Conservation (phyloP, 2,797 vertebrate species). For the Siniperca undulata region DNA sequence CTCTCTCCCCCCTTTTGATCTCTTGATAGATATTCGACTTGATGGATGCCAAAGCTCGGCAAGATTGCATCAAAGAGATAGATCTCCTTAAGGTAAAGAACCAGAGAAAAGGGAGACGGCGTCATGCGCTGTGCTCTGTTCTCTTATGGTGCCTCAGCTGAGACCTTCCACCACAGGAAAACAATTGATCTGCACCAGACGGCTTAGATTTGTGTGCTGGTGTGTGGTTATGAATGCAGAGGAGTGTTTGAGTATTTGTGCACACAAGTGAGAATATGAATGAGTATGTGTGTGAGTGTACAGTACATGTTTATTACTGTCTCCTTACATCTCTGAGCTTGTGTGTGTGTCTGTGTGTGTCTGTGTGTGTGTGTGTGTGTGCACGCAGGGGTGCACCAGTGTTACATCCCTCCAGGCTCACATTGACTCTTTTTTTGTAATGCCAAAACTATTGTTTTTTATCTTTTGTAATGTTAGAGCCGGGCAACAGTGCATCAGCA, state of each 20-base stretch:
- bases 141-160: slow-evolving; percentile 87
- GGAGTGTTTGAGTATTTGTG: slow-evolving; percentile 60
- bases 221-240: slow-evolving; percentile 64
- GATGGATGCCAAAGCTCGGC: slow-evolving; percentile 99
- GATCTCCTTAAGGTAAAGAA: slow-evolving; percentile 99
- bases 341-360: slow-evolving; percentile 25
- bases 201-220: slow-evolving; percentile 49
- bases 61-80: slow-evolving; percentile 99
- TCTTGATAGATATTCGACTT: slow-evolving; percentile 98
- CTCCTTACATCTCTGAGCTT: slow-evolving; percentile 27
- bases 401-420: slow-evolving; percentile 83
- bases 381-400: slow-evolving; percentile 43
- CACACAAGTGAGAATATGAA: slow-evolving; percentile 60
- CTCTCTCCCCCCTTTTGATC: slow-evolving; percentile 82
- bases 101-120: slow-evolving; percentile 82
- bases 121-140: slow-evolving; percentile 83
- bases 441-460: slow-evolving; percentile 78
- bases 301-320: slow-evolving; percentile 55
- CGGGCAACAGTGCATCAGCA: slow-evolving; percentile 74
- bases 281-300: slow-evolving; percentile 53
- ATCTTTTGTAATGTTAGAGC: slow-evolving; percentile 77
- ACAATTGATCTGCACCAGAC: slow-evolving; percentile 88
- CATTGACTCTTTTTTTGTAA: slow-evolving; percentile 81
- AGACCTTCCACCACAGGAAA: slow-evolving; percentile 87
- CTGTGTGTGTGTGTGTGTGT: slow-evolving; percentile 14